These are phyloP conservation scores for Gallinago media DNA, from an alignment of 2,113 vertebrate genomes.

Conservation along the genomic window DNA sequence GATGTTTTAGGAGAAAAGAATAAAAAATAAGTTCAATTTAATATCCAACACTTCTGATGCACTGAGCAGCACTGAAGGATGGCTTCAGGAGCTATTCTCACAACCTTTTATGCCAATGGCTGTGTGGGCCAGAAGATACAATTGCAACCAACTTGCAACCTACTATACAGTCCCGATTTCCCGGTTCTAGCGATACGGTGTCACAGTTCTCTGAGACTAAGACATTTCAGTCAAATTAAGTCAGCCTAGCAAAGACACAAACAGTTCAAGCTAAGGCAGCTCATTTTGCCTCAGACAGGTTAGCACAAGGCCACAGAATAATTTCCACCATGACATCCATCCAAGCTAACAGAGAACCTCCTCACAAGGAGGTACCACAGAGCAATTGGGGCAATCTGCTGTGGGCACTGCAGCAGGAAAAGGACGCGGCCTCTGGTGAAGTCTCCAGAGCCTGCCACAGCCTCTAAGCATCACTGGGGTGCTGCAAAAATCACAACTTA, in stretches of 20 bases:
- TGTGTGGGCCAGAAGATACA: neutral
- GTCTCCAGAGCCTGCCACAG: neutral
- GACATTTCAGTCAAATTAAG: neutral
- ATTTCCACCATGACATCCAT: neutral
- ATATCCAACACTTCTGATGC: neutral
- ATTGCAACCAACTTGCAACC: neutral
- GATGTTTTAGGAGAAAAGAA: neutral
- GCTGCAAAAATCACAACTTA: neutral
- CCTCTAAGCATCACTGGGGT: neutral
- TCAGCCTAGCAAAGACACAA: neutral
- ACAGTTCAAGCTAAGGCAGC: neutral
- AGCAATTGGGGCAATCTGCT: neutral
- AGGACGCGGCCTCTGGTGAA: fast-evolving
- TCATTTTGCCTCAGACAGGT: neutral
- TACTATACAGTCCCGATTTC: neutral
- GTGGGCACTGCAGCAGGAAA: neutral
- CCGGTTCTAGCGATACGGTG: neutral
- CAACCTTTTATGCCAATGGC: neutral
- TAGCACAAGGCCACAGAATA: neutral
- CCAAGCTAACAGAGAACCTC: neutral
- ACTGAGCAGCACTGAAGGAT: neutral
- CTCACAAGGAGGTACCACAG: neutral
- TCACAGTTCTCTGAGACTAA: neutral
- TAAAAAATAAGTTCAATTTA: neutral
- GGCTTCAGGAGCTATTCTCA: neutral